phyloP scores from a whole-genome alignment of 2,797 vertebrate genomes.

The Melanotaenia pygmaea region DNA sequence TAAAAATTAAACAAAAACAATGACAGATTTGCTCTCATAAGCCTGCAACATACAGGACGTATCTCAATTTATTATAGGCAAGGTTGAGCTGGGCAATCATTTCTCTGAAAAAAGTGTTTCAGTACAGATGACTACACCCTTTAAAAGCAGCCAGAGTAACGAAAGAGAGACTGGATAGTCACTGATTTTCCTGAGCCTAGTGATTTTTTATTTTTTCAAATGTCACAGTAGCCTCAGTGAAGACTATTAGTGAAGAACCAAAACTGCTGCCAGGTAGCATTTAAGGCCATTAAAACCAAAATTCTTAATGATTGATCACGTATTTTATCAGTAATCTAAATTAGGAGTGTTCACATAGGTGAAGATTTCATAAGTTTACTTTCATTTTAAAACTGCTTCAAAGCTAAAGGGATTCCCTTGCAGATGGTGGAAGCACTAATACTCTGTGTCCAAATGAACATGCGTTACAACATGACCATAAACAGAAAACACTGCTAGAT shows the following conservation, averaged over 20 bases:
- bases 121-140: constrained; percentile 12
- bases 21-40: neutral
- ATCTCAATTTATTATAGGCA: neutral
- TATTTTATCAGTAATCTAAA: neutral
- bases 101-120: constrained; percentile 12
- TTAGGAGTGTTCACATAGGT: neutral
- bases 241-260: neutral
- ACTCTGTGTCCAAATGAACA: neutral
- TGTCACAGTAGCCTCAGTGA: neutral
- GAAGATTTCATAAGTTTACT: too few species aligned
- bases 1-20: neutral
- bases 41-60: neutral
- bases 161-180: constrained; percentile 2
- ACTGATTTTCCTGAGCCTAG: neutral
- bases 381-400: too few species aligned
- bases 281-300: neutral
- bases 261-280: neutral
- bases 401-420: too few species aligned
- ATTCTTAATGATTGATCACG: neutral
- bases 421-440: too few species aligned
- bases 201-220: constrained; percentile 4
- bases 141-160: neutral
- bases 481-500: too few species aligned
- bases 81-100: constrained; percentile 9
- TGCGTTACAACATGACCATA: neutral